Percentiles rank a stretch among this genome's conserved stretches.
These are phyloP conservation scores for Taxidea taxus DNA, from an alignment of 2,113 vertebrate species.

Conservation along the genomic window DNA sequence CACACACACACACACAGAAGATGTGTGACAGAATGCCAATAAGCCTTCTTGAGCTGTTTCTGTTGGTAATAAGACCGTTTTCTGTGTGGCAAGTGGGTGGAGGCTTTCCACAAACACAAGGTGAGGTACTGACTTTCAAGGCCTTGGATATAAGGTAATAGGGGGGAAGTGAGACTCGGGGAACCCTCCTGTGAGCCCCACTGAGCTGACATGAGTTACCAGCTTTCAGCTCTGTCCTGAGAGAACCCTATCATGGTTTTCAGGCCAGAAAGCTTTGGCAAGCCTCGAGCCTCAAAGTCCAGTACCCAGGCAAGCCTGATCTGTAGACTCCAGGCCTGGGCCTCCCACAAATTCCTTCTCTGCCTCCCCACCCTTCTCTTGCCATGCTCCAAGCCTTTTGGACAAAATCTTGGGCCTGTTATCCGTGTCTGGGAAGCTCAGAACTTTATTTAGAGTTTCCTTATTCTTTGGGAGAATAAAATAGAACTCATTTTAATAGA, in stretches of 20 bases:
- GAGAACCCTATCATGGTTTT: background rate
- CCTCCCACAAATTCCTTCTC: constrained; percentile 1
- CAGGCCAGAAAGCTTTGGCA: background rate
- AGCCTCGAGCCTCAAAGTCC: background rate
- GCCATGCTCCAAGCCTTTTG: constrained; percentile 14
- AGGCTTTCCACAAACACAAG: background rate
- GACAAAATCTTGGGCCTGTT: constrained; percentile 9
- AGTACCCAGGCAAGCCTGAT: background rate
- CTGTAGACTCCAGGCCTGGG: background rate
- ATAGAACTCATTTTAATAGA: constrained; percentile 66
- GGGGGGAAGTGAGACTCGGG: background rate
- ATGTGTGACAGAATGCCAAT: background rate
- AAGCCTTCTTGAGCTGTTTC: background rate
- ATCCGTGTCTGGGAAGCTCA: constrained; percentile 37
- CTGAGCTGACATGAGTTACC: background rate
- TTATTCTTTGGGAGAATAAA: constrained; percentile 63
- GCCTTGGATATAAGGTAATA: background rate
- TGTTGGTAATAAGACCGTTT: background rate
- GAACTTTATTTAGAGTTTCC: constrained; percentile 64
- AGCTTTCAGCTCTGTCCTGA: background rate
- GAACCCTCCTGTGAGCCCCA: background rate
- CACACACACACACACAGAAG: background rate
- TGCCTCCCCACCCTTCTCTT: background rate
- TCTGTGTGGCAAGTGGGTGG: background rate
- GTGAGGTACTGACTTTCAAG: background rate